Evolutionary conservation across 2,113 vertebrate genomes (phyloP), one percentile per base, ranked within the genome.

Genomic region (Phodopus roborovskii): DNA sequence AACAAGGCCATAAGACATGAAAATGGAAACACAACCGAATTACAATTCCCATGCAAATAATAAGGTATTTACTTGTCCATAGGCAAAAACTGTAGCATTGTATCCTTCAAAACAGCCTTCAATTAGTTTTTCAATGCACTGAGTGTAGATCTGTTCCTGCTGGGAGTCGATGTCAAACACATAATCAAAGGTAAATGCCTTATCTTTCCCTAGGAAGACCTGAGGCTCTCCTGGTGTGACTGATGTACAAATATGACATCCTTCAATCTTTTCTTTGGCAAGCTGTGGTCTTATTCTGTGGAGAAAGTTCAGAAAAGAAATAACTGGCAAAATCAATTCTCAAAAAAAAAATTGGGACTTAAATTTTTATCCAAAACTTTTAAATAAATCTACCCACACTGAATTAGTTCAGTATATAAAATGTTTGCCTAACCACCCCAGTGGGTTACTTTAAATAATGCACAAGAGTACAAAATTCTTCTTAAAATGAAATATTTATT

Each of bases 81-180:
- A 99, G 36, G 99, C 99, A 97, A 99, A 99, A 95, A 99, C 99
- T 6, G 99, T 99, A 88, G 99, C 99, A 96, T 99, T 99, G 97
- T 99, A 99, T 53, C 99, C 99, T 98, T 99, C 99, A 71, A 99
- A 99, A 97, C 99, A 99, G 84, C 99, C 99, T 92, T 99, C 99
- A 64, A 99, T 99, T 89, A 99, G 99, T 81, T 98, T 99, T 98
- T 99, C 99, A 20, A 99, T 99, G 97, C 99, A 99, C 1, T 99
- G 98, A 93, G 87, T 42, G 96, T 99, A 99, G 97, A 99, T 99
- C 58, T 98, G 97, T 0, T 99, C 99, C 98, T 99, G 99, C 94
- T 98, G 99, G 0, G 99, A 99, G 91, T 99, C 99, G 92, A 99
- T 99, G 97, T 99, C 99, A 42, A 99, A 99, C 77, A 99, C 99